Evolutionary conservation across 2,113 vertebrate genomes (phyloP), one percentile per base, ranked within the genome.

Genomic region (Charina bottae): DNA sequence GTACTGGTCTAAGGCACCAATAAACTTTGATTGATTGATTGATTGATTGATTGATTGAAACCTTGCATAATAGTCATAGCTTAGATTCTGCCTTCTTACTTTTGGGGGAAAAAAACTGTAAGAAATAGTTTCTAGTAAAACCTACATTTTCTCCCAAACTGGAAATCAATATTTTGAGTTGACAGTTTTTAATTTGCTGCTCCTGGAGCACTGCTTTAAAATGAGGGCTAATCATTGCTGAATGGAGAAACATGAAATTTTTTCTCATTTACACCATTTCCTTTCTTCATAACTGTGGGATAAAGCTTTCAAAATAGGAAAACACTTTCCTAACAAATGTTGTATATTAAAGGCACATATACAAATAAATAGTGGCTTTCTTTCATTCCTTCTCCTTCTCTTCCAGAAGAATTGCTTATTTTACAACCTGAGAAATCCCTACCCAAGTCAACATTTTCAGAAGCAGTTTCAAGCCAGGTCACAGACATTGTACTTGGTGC

Each of bases 191-290:
- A 93, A 93, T 53, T 12, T 0, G 26, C 55, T 94, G 23, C 87
- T 94, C 59, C 89, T 95, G 91, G 58, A 95, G 91, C 90, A 90
- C 89, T 93, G 58, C 83, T 92, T 95, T 93, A 95, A 95, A 93
- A 93, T 54, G 60, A 95, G 91, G 17, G 62, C 53, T 93, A 96
- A 94, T 94, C 83, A 24, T 89, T 93, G 59, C 89, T 93, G 15
- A 54, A 92, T 46, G 55, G 59, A 90, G 54, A 62, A 92, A 54
- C 78, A 89, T 83, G 90, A 93, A 92, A 93, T 89, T 59, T 62
- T 87, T 64, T 91, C 94, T 90, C 88, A 88, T 49, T 90, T 83
- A 87, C 90, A 93, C 12, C 26, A 89, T 94, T 92, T 83, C 15
- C 90, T 88, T 84, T 88, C 42, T 90, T 15, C 24, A 58, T 46